Percentiles rank a stretch among this genome's conserved stretches.
phyloP scores from a whole-genome alignment of 1,140 invertebrate species.

The Megalopta genalis region DNA sequence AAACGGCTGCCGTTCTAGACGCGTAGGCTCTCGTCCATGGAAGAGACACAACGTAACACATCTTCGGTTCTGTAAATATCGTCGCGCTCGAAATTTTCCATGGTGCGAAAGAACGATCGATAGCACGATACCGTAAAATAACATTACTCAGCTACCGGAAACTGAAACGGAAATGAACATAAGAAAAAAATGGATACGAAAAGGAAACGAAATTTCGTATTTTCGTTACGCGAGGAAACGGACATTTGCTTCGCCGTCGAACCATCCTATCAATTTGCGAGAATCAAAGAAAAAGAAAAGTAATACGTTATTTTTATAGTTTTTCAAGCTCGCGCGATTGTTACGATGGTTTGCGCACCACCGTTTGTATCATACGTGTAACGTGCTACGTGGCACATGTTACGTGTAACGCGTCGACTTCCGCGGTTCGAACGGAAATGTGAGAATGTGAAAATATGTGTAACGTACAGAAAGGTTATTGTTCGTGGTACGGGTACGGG shows the following conservation, averaged over 20 bases:
- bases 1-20: not conserved
- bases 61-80: slow-evolving; percentile 29
- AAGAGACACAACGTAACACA: not conserved
- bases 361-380: slow-evolving; percentile 30
- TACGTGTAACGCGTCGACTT: slow-evolving; percentile 5
- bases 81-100: not conserved
- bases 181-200: too few relatives aligned
- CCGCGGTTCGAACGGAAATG: not conserved
- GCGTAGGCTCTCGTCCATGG: slow-evolving; percentile 10
- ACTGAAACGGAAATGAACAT: too few relatives aligned
- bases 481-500: too few relatives aligned
- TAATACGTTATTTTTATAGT: slow-evolving; percentile 78
- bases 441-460: not conserved
- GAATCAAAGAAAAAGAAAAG: slow-evolving; percentile 34
- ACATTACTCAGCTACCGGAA: slow-evolving; percentile 16
- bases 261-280: slow-evolving; percentile 68
- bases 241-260: slow-evolving; percentile 44
- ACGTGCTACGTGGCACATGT: not conserved
- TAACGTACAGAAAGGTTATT: not conserved
- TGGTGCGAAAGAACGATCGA: not conserved
- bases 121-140: slow-evolving; percentile 12
- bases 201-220: not conserved
- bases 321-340: slow-evolving; percentile 67
- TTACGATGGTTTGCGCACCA: slow-evolving; percentile 62
- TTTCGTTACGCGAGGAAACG: slow-evolving; percentile 2